phyloP scores from a whole-genome alignment of 1,140 invertebrate genomes.

The Zelostemma sp. region DNA sequence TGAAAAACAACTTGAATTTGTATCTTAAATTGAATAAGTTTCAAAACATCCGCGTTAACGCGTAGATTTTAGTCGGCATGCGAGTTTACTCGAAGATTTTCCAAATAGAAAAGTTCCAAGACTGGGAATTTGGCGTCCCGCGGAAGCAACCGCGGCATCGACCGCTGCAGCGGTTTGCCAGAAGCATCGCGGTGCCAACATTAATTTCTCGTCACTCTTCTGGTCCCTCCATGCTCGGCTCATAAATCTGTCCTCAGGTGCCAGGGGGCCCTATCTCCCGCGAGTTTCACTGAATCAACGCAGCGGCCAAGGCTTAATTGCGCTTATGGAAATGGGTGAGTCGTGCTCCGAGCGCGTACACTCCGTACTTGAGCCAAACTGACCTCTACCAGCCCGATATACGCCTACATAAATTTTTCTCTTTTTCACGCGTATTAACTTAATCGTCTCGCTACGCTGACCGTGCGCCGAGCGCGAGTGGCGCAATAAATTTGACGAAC shows the following conservation, averaged over 20 bases:
- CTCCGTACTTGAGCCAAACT: conserved; percentile 45
- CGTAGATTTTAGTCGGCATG: too few species aligned
- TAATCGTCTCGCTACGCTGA: conserved; percentile 47
- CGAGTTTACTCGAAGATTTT: too few species aligned
- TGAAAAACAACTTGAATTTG: too few species aligned
- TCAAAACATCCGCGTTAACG: too few species aligned
- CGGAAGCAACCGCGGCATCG: conserved; percentile 14
- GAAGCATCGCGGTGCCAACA: conserved; percentile 50
- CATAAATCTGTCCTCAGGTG: conserved; percentile 46
- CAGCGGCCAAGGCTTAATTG: conserved; percentile 40
- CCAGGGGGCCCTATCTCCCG: conserved; percentile 45
- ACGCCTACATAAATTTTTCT: conserved; percentile 50
- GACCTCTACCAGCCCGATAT: conserved; percentile 41
- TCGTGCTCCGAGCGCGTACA: conserved; percentile 23
- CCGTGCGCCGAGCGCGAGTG: conserved; percentile 31
- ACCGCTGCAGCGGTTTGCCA: conserved; percentile 44
- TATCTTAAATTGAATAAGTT: too few species aligned
- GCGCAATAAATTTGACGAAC: conserved; percentile 51
- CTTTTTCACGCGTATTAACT: conserved; percentile 51
- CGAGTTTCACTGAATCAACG: conserved; percentile 47
- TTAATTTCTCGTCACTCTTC: conserved; percentile 53
- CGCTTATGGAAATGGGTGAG: conserved; percentile 47
- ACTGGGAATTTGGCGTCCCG: background rate
- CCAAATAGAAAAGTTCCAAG: background rate
- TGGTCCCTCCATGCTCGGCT: conserved; percentile 23